Conservation (phyloP, 2,797 vertebrate species). For the Sciurus carolinensis region DNA sequence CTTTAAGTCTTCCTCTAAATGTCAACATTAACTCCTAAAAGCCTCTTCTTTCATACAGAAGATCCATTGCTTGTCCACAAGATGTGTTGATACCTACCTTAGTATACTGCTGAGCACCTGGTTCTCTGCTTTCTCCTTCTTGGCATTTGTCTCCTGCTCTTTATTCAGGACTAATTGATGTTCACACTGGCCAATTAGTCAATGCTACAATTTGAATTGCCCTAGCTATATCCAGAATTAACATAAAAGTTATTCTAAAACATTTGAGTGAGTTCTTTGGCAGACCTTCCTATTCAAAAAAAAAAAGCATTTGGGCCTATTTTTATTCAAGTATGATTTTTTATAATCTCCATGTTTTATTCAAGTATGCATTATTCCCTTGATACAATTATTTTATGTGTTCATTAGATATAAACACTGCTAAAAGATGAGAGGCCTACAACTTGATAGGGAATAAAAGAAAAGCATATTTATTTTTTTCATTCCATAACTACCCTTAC, state of each 20-base stretch:
- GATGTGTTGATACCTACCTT: background rate
- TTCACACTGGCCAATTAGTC: constrained; percentile 57
- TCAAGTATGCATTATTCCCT: background rate
- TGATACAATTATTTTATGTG: background rate
- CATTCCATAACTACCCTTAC: background rate
- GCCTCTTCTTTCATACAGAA: background rate
- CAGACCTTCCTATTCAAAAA: constrained; percentile 42
- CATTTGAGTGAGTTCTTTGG: constrained; percentile 23
- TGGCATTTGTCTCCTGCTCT: constrained; percentile 45
- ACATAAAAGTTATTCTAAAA: constrained; percentile 66
- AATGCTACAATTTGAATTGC: constrained; percentile 56
- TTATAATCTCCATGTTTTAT: too few species aligned
- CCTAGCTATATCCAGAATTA: constrained; percentile 69
- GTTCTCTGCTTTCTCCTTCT: constrained; percentile 33
- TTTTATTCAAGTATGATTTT: constrained; percentile 49
- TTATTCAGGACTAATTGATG: constrained; percentile 59
- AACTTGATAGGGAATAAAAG: background rate
- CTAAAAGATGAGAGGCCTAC: constrained; percentile 9
- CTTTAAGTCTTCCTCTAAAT: background rate
- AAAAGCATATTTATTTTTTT: background rate
- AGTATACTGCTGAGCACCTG: background rate
- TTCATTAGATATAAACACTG: constrained; percentile 28
- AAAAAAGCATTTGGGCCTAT: background rate
- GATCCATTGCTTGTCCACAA: background rate
- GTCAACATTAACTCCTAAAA: too few species aligned